A percentile compares a stretch with the other conserved stretches of the same genome.
Evolutionary conservation across 2,888 invertebrate genomes (phyloP).

Genomic region (Anorthoa munda): DNA sequence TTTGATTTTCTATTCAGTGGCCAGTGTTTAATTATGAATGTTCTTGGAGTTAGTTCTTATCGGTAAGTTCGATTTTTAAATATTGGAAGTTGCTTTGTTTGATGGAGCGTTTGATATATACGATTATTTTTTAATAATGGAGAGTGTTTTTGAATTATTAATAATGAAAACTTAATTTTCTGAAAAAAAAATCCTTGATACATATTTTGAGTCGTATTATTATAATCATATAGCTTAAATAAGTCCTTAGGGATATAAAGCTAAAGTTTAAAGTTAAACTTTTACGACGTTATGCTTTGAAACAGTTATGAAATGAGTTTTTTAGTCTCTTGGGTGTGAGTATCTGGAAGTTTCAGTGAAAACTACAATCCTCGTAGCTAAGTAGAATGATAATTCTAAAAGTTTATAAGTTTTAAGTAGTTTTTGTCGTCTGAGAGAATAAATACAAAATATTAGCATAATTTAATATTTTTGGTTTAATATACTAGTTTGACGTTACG

Average conservation of each 20-base stretch:
- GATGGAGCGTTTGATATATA: conserved; percentile 15
- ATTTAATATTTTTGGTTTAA: background rate
- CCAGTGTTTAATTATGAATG: conserved; percentile 72
- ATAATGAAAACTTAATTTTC: background rate
- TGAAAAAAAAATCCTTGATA: background rate
- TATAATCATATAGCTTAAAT: background rate
- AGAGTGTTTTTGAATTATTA: conserved; percentile 20
- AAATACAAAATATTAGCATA: background rate
- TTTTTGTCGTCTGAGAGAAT: background rate
- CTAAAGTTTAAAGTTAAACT: conserved; percentile 18
- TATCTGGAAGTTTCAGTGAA: conserved; percentile 42
- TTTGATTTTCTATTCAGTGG: conserved; percentile 65
- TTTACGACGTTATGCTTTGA: conserved; percentile 2
- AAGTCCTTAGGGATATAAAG: background rate
- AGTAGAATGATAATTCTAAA: conserved; percentile 18
- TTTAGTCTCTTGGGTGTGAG: conserved; percentile 30
- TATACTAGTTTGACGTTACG: too few species aligned
- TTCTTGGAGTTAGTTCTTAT: conserved; percentile 66
- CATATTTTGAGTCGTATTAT: background rate
- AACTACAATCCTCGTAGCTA: conserved; percentile 32
- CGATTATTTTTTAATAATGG: conserved; percentile 3
- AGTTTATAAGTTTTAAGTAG: background rate
- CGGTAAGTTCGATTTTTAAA: conserved; percentile 69
- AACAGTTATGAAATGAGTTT: conserved; percentile 27
- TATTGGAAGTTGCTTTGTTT: conserved; percentile 37